A percentile compares a stretch with the other conserved stretches of the same genome.
Conservation (phyloP, 2,797 vertebrate species). For the Pseudochirops cupreus region DNA sequence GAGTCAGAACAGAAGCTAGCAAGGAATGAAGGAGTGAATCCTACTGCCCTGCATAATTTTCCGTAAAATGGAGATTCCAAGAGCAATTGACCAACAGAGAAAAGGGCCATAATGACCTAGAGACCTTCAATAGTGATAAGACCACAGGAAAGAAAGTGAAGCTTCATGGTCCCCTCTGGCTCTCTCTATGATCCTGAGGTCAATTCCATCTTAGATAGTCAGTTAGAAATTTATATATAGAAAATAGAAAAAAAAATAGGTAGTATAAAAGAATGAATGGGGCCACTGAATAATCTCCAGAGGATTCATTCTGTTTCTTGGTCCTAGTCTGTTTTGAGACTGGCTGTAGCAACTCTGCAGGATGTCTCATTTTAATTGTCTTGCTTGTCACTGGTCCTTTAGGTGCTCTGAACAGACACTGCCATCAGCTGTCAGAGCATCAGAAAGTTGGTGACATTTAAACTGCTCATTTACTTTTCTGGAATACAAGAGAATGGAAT, state of each 20-base stretch:
- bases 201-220: conserved; percentile 13
- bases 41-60: background rate
- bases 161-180: background rate
- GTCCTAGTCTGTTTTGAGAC: conserved; percentile 12
- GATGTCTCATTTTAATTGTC: conserved; percentile 15
- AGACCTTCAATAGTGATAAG: background rate
- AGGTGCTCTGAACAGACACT: background rate
- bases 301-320: background rate
- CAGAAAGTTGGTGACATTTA: conserved; percentile 41
- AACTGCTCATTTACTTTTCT: conserved; percentile 3
- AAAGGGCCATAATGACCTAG: background rate
- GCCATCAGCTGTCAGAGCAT: conserved; percentile 4
- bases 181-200: conserved; percentile 8
- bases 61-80: background rate
- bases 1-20: background rate
- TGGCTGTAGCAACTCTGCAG: background rate
- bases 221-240: conserved; percentile 16
- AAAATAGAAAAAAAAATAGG: conserved; percentile 51
- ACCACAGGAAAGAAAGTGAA: background rate
- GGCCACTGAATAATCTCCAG: background rate
- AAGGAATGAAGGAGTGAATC: background rate
- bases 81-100: background rate
- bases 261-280: conserved; percentile 35
- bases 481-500: background rate
- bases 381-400: background rate